Evolutionary conservation across 2,888 invertebrate species (phyloP), one percentile per base, ranked within the genome.

Genomic region (Hydrotaea diabolus): DNA sequence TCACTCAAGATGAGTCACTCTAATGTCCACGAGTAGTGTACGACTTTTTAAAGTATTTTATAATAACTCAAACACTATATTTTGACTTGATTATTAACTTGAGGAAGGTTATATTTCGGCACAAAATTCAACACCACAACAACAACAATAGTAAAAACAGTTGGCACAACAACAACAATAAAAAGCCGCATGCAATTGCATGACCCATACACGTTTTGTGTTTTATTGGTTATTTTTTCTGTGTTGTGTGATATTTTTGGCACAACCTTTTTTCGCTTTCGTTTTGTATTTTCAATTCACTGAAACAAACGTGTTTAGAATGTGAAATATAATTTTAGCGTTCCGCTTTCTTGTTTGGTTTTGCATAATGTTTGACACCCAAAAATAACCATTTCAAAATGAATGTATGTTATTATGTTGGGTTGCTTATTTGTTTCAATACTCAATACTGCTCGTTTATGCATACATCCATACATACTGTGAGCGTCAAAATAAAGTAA

Each of bases 231-330:
- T 26, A 31, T 15, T 62, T 62, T 31, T 26, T 26, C 3, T 62
- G 31, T 62, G 62, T 31, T 62, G 69, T 43, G 66, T 46, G 69
- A 46, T 43, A 31, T 69, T 21, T 66, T 39, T 17, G 36, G n/a
- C 7, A 31, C 7, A 31, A n/a, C n/a, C 36, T 64, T 17, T 15
- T 62, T 26, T 57, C 36, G 13, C 39, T 36, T 53, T 49, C 55
- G 31, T 78, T 49, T 72, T 21, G 53, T 17, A 15, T 46, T 62
- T 17, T 43, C 4, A 59, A 13, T 74, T 19, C 46, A 69, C 15
- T 77, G 26, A 55, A 76, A 19, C 49, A 76, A 74, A 77, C 82
- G 79, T 85, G 82, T 73, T 59, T n/a, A 69, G 79, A 79, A 82
- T 85, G 72, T 46, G 21, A 73, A 36, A 73, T 21, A 57, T 82